These are phyloP conservation scores for Hippopotamyrus pictus DNA, from an alignment of 2,797 vertebrate genomes.

Conservation along the genomic window DNA sequence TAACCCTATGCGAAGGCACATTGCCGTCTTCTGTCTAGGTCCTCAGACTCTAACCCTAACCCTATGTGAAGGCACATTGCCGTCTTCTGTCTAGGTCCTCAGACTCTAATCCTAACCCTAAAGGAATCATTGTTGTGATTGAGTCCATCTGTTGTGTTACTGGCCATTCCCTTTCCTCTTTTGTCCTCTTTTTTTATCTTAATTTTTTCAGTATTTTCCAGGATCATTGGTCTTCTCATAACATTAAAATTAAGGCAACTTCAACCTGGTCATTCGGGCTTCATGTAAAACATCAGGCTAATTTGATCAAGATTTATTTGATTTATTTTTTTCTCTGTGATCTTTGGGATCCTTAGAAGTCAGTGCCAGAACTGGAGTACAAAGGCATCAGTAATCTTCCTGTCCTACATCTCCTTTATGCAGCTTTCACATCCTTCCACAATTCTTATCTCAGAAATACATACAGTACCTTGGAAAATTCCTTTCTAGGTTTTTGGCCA, in stretches of 20 bases:
- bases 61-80: neutral
- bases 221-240: neutral
- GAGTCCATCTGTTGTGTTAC: neutral
- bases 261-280: neutral
- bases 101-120: neutral
- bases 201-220: neutral
- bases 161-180: neutral
- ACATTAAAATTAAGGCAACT: neutral
- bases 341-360: neutral
- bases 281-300: neutral
- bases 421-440: neutral
- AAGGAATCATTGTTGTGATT: neutral
- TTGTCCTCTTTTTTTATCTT: neutral
- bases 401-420: neutral
- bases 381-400: neutral
- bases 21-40: neutral
- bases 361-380: neutral
- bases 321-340: neutral
- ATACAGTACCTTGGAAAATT: neutral
- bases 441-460: neutral
- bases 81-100: neutral
- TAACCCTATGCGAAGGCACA: no score
- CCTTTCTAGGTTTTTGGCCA: neutral
- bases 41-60: neutral
- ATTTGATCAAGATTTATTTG: neutral